Percentiles rank a stretch among this genome's conserved stretches.
Conservation (phyloP, 2,797 vertebrate species). For the Natrix natrix region DNA sequence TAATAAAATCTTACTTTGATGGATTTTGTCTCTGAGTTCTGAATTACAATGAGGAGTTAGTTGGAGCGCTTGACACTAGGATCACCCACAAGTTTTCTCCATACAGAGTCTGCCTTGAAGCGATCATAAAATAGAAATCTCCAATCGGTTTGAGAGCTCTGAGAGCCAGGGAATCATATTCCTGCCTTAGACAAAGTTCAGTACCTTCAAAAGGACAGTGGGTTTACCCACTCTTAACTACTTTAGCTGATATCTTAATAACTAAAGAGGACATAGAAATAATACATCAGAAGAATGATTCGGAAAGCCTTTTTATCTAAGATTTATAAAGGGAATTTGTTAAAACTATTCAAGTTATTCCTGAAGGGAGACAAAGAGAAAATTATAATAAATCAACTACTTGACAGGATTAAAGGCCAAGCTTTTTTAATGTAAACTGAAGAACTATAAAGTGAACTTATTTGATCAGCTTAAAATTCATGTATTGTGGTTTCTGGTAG, state of each 20-base stretch:
- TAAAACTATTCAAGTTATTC: not conserved
- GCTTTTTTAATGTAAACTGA: not conserved
- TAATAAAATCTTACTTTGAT: no score
- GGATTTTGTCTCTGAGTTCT: no score
- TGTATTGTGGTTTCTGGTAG: not conserved
- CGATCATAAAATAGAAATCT: not conserved
- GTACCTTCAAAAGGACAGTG: not conserved
- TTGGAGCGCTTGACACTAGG: not conserved
- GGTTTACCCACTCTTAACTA: not conserved
- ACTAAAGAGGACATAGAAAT: not conserved
- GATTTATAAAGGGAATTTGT: not conserved
- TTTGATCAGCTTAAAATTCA: not conserved
- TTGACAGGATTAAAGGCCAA: not conserved
- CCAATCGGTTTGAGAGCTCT: not conserved
- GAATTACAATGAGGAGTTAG: no score
- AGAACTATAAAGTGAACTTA: not conserved
- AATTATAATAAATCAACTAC: not conserved
- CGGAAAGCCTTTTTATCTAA: not conserved
- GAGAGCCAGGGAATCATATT: not conserved
- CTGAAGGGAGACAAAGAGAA: not conserved
- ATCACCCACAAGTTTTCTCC: not conserved
- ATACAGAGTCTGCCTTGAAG: not conserved
- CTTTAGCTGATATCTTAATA: not conserved
- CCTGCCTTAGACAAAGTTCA: not conserved
- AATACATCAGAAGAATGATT: not conserved